Percentiles rank a stretch among this genome's conserved stretches.
phyloP scores from a whole-genome alignment of 2,888 invertebrate species.

The Harmothoe impar region DNA sequence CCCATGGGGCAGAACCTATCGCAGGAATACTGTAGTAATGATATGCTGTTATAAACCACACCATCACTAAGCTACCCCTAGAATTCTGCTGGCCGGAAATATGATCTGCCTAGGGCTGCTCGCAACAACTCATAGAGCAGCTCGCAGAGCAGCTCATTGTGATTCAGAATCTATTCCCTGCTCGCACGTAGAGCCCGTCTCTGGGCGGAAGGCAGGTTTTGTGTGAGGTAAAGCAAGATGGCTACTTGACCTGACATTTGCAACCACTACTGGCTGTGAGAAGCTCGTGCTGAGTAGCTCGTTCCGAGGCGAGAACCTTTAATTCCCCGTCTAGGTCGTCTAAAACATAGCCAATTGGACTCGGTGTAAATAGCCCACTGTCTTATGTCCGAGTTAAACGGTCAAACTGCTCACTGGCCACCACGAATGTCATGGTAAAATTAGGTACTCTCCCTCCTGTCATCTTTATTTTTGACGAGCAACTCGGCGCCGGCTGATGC shows the following conservation, averaged over 20 bases:
- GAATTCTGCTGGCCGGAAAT: not conserved
- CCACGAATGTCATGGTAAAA: constrained; percentile 33
- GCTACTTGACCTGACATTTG: constrained; percentile 29
- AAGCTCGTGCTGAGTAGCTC: not conserved
- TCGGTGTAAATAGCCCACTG: not conserved
- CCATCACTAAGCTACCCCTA: not conserved
- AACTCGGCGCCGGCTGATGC: not conserved
- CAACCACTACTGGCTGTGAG: not conserved
- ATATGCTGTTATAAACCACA: not conserved
- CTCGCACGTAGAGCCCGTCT: not conserved
- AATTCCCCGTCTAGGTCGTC: not conserved
- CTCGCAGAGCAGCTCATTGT: not conserved
- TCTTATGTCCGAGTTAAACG: constrained; percentile 9
- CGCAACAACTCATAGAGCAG: not conserved
- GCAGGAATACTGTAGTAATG: not conserved
- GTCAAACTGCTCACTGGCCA: not conserved
- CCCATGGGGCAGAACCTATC: not conserved
- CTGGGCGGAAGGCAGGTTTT: not conserved
- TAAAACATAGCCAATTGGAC: not conserved
- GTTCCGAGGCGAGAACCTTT: not conserved
- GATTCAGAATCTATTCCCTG: constrained; percentile 22
- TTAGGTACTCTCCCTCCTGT: constrained; percentile 8
- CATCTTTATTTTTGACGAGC: not conserved
- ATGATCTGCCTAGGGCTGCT: not conserved
- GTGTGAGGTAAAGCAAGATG: not conserved